A percentile compares a stretch with the other conserved stretches of the same genome.
Conservation (phyloP, 2,797 vertebrate species). For the Acanthurus tractus region DNA sequence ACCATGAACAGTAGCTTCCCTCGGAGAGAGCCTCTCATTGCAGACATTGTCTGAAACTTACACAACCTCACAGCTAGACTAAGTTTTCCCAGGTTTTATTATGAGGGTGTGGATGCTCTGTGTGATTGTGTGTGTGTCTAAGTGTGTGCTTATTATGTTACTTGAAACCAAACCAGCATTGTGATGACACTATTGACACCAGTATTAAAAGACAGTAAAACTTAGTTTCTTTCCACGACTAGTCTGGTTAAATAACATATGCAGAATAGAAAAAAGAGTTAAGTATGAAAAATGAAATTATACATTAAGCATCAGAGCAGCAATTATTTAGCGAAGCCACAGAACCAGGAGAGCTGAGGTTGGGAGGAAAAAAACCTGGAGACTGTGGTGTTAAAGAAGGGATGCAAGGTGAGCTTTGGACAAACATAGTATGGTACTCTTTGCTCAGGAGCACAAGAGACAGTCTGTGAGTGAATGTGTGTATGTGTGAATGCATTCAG, state of each 20-base stretch:
- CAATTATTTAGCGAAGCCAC: constrained; percentile 23
- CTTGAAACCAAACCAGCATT: constrained; percentile 38
- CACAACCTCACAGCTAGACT: constrained; percentile 43
- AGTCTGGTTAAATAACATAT: constrained; percentile 15
- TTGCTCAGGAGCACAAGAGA: constrained; percentile 70
- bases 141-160: constrained; percentile 9
- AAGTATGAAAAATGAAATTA: constrained; percentile 17
- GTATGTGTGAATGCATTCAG: not conserved
- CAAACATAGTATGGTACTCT: constrained; percentile 49
- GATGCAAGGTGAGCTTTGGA: constrained; percentile 31
- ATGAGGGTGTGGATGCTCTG: constrained; percentile 43
- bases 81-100: constrained; percentile 57
- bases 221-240: constrained; percentile 61
- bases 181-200: constrained; percentile 20
- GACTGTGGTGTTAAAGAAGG: constrained; percentile 50
- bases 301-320: not conserved
- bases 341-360: constrained; percentile 1
- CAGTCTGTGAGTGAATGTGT: constrained; percentile 48
- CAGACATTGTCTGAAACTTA: constrained; percentile 46
- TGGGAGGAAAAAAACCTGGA: not conserved
- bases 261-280: not conserved
- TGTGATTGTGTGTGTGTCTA: constrained; percentile 3
- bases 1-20: not conserved
- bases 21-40: constrained; percentile 45
- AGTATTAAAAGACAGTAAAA: constrained; percentile 49